These are phyloP conservation scores for Bombus turneri DNA, from an alignment of 1,140 invertebrate species.

Conservation along the genomic window DNA sequence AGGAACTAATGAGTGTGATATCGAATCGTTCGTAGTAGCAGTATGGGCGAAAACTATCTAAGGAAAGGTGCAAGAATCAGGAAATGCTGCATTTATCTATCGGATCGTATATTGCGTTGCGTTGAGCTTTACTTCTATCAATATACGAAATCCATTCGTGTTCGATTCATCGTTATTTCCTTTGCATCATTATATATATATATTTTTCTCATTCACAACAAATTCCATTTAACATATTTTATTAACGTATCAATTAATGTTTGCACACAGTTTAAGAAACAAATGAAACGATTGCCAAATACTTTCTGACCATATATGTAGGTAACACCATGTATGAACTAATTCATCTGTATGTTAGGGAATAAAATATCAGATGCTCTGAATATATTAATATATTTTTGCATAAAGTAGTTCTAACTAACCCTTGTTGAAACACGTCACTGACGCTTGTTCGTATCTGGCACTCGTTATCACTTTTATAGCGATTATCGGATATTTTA, in stretches of 20 bases:
- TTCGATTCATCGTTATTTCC: neutral
- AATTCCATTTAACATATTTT: neutral
- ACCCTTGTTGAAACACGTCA: neutral
- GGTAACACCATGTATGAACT: neutral
- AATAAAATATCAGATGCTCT: conserved; percentile 6
- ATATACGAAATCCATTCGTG: neutral
- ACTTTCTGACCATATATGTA: neutral
- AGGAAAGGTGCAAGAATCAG: neutral
- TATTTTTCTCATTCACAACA: neutral
- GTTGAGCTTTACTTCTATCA: neutral
- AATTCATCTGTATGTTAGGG: neutral
- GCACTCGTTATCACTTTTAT: neutral
- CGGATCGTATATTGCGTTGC: neutral
- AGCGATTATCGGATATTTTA: too few species aligned
- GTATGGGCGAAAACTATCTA: conserved; percentile 86
- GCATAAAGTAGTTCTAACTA: neutral
- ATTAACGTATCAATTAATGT: neutral
- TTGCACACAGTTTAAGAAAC: neutral
- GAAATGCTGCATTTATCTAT: neutral
- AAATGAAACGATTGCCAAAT: neutral
- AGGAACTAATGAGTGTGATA: conserved; percentile 92
- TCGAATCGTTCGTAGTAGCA: conserved; percentile 92
- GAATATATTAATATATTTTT: conserved; percentile 5
- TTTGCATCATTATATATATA: neutral
- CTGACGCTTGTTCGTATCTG: neutral